Conservation (phyloP, 2,888 invertebrate genomes). For the Cheilosia soror region DNA sequence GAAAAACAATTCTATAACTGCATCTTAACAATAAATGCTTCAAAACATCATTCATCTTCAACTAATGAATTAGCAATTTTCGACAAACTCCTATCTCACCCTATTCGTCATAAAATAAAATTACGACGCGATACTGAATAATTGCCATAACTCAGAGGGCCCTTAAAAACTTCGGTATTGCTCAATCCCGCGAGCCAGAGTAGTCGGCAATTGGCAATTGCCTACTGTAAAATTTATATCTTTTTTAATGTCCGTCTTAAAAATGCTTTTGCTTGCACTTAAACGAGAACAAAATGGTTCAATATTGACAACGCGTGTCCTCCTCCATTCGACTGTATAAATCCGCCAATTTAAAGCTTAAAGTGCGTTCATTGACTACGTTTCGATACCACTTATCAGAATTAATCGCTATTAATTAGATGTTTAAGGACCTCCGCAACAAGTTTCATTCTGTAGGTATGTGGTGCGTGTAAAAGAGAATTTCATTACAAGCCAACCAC, state of each 20-base stretch:
- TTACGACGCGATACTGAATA: not conserved
- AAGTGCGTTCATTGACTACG: conserved; percentile 22
- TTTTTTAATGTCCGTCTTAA: conserved; percentile 1
- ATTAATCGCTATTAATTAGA: conserved; percentile 62
- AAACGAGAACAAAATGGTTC: not conserved
- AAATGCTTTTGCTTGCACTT: not conserved
- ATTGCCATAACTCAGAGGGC: not conserved
- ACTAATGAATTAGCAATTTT: not conserved
- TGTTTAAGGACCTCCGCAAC: conserved; percentile 53
- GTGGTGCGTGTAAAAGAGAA: conserved; percentile 41
- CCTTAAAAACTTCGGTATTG: conserved; percentile 1
- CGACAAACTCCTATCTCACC: not conserved
- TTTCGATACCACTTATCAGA: conserved; percentile 46
- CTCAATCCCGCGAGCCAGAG: not conserved
- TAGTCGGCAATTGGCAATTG: not conserved
- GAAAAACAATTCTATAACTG: not conserved
- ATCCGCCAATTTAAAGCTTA: conserved; percentile 21
- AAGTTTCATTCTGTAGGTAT: conserved; percentile 16
- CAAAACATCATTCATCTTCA: not conserved
- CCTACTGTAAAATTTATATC: conserved; percentile 5
- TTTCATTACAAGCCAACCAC: conserved; percentile 40
- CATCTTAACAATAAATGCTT: not conserved
- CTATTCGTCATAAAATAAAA: not conserved
- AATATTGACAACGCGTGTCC: conserved; percentile 41
- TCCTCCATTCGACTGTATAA: not conserved